Percentiles rank a stretch among this genome's conserved stretches.
These are phyloP conservation scores for Denticeps clupeoides DNA, from an alignment of 2,797 vertebrate genomes.

Conservation along the genomic window DNA sequence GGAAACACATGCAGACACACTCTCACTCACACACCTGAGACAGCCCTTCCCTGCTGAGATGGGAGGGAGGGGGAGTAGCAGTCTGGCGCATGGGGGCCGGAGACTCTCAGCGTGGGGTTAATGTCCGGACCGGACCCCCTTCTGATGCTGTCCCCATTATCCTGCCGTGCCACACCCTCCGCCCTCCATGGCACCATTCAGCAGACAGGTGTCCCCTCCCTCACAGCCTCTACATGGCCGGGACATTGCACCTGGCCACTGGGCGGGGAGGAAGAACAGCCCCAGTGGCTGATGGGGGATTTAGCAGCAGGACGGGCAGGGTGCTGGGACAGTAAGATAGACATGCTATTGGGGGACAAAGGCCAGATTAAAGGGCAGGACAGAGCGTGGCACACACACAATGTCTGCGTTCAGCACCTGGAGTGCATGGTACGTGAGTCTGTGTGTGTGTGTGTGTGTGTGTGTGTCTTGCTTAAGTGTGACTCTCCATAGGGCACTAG, in stretches of 20 bases:
- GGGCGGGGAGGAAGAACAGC: neutral
- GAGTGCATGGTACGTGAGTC: neutral
- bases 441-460: constrained; percentile 6
- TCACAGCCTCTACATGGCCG: neutral
- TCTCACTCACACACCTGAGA: neutral
- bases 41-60: too few species aligned
- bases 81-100: neutral
- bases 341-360: neutral
- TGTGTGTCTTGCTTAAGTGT: constrained; percentile 25
- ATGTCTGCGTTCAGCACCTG: constrained; percentile 29
- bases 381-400: neutral
- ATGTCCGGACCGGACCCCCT: neutral
- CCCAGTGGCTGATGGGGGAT: neutral
- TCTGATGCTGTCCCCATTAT: neutral
- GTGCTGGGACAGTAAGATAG: neutral
- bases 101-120: neutral
- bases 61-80: too few species aligned
- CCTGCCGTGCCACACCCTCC: neutral
- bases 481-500: neutral
- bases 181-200: neutral
- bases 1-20: neutral
- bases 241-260: neutral
- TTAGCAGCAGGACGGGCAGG: neutral
- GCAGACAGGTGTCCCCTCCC: neutral
- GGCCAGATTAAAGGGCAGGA: neutral